Evolutionary conservation across 2,113 vertebrate species (phyloP).

Genomic region (Diglossa brunneiventris): DNA sequence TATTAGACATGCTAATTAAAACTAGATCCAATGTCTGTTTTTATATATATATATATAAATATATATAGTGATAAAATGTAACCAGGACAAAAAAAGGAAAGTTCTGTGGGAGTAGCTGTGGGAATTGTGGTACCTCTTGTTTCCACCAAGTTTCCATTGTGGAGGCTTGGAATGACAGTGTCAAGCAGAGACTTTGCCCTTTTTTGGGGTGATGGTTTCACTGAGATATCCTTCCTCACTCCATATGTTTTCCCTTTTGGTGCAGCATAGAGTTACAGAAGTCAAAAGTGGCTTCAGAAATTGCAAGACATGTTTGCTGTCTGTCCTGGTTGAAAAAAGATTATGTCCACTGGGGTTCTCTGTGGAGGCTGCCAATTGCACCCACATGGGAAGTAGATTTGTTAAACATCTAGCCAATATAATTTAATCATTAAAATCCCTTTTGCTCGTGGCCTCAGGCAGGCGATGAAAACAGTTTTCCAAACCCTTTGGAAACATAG

Average conservation of each 20-base stretch:
- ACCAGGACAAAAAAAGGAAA: neutral
- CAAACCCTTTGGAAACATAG: neutral
- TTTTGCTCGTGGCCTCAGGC: neutral
- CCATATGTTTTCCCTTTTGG: neutral
- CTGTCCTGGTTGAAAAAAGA: neutral
- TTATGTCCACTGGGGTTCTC: neutral
- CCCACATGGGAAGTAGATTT: neutral
- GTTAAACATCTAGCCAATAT: neutral
- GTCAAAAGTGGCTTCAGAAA: slow-evolving; percentile 14
- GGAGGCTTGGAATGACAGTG: neutral
- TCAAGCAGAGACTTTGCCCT: neutral
- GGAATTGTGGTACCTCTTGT: neutral
- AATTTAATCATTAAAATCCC: slow-evolving; percentile 22
- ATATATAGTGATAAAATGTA: neutral
- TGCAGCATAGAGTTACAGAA: neutral
- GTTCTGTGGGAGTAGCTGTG: neutral
- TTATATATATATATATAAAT: neutral
- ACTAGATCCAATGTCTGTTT: neutral
- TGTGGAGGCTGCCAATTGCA: slow-evolving; percentile 6
- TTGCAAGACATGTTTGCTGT: neutral
- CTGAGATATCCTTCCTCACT: neutral
- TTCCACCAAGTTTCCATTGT: neutral
- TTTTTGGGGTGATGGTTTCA: neutral
- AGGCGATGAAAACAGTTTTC: neutral
- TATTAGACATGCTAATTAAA: slow-evolving; percentile 38